These are phyloP conservation scores for Drosophila tani DNA, from an alignment of 1,140 invertebrate genomes.

Conservation along the genomic window DNA sequence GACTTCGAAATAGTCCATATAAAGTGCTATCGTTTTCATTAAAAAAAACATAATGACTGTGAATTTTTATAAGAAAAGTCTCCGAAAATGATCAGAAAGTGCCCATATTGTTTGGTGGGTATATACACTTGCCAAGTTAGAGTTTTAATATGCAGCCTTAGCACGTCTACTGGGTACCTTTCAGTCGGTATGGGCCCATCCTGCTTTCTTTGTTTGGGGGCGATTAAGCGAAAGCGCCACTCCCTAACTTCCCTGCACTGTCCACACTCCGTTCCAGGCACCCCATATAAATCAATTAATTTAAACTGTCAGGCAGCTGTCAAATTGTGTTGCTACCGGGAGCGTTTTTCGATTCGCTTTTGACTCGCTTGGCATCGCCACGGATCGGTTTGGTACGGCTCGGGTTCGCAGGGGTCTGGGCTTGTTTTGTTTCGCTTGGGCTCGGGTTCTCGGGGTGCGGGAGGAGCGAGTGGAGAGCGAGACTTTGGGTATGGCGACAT, in stretches of 20 bases:
- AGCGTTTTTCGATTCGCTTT: conserved; percentile 56
- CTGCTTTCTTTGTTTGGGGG: conserved; percentile 29
- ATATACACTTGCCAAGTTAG: not conserved
- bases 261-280: conserved; percentile 39
- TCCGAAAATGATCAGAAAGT: too few species aligned
- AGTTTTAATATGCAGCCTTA: too few species aligned
- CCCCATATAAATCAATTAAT: conserved; percentile 80
- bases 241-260: conserved; percentile 37
- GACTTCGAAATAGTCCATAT: too few species aligned
- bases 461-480: conserved; percentile 19
- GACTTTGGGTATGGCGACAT: conserved; percentile 66
- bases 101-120: too few species aligned
- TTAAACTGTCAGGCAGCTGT: conserved; percentile 81
- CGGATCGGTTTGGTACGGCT: conserved; percentile 12
- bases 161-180: not conserved
- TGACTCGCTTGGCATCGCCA: conserved; percentile 32
- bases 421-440: conserved; percentile 18
- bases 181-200: not conserved
- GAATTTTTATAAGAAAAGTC: too few species aligned
- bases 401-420: conserved; percentile 15
- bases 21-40: too few species aligned
- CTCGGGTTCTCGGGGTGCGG: conserved; percentile 28
- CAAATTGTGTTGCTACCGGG: conserved; percentile 79
- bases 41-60: too few species aligned
- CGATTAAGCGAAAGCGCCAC: conserved; percentile 51